Evolutionary conservation across 1,140 invertebrate species (phyloP).

Genomic region (Tetragonula clypearis): DNA sequence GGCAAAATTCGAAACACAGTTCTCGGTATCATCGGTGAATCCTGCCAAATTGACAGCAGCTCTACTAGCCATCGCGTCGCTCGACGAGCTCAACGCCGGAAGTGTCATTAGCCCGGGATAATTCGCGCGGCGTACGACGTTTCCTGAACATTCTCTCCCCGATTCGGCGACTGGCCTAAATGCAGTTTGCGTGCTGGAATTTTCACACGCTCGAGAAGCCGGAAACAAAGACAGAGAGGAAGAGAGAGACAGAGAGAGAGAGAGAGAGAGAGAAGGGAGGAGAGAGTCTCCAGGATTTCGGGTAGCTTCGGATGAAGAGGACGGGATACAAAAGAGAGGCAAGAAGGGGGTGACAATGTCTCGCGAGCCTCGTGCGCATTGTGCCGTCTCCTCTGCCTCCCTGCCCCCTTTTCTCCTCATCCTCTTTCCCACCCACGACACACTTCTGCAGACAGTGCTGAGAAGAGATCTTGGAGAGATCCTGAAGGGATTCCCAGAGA

Average conservation of each 20-base stretch:
- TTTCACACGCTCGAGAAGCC: slow-evolving; percentile 66
- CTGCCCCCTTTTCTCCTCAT: too few species aligned
- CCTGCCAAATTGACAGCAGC: background rate
- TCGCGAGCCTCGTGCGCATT: slow-evolving; percentile 67
- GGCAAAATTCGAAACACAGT: too few species aligned
- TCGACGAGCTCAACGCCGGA: slow-evolving; percentile 5
- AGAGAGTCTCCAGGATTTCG: slow-evolving; percentile 57
- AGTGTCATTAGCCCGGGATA: slow-evolving; percentile 56
- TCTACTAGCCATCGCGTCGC: background rate
- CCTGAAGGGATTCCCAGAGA: slow-evolving; percentile 60
- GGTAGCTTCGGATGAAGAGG: slow-evolving; percentile 46
- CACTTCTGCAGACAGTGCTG: slow-evolving; percentile 57
- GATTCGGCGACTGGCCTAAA: slow-evolving; percentile 49
- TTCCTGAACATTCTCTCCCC: slow-evolving; percentile 61
- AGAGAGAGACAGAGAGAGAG: background rate
- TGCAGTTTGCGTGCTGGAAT: slow-evolving; percentile 53
- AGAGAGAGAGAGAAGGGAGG: background rate
- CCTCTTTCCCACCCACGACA: slow-evolving; percentile 24
- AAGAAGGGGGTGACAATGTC: slow-evolving; percentile 63
- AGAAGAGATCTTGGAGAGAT: slow-evolving; percentile 68
- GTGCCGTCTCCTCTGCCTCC: slow-evolving; percentile 54
- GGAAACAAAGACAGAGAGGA: slow-evolving; percentile 60
- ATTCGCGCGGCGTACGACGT: slow-evolving; percentile 53
- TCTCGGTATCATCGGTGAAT: background rate
- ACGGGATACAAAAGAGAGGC: slow-evolving; percentile 28